Evolutionary conservation across 2,113 vertebrate genomes (phyloP).

Genomic region (Prinia subflava): DNA sequence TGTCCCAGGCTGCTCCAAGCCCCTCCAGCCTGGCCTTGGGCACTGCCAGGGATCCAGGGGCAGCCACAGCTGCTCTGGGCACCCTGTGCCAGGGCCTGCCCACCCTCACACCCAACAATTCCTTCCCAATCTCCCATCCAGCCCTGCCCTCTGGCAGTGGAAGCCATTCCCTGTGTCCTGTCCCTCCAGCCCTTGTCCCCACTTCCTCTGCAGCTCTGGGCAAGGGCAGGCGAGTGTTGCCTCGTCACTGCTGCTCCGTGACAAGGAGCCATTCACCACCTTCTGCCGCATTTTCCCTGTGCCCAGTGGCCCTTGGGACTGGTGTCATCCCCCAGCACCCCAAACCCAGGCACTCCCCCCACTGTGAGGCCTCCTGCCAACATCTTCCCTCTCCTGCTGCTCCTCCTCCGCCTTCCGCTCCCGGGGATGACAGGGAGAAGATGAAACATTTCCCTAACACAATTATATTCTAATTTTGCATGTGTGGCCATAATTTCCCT

Average conservation of each 20-base stretch:
- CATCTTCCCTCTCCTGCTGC: background rate
- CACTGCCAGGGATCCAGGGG: background rate
- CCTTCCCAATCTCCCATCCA: background rate
- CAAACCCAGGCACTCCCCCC: fast-evolving
- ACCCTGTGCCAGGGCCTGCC: background rate
- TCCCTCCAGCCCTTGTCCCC: background rate
- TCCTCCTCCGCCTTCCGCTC: background rate
- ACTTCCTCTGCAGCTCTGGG: background rate
- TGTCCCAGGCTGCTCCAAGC: fast-evolving
- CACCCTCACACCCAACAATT: background rate
- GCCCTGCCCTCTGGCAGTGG: background rate
- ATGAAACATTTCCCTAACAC: background rate
- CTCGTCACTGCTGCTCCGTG: fast-evolving
- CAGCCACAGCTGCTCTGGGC: background rate
- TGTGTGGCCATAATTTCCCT: background rate
- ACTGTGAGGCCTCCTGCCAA: background rate
- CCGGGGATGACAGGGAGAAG: background rate
- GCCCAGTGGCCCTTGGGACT: background rate
- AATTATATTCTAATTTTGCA: background rate
- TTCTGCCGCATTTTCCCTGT: background rate
- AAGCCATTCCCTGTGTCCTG: background rate
- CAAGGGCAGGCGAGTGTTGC: fast-evolving
- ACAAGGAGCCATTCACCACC: background rate
- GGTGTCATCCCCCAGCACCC: background rate
- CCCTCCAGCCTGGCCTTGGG: background rate